A percentile compares a stretch with the other conserved stretches of the same genome.
Evolutionary conservation across 2,113 vertebrate species (phyloP).

Genomic region (Chelonoidis abingdonii): DNA sequence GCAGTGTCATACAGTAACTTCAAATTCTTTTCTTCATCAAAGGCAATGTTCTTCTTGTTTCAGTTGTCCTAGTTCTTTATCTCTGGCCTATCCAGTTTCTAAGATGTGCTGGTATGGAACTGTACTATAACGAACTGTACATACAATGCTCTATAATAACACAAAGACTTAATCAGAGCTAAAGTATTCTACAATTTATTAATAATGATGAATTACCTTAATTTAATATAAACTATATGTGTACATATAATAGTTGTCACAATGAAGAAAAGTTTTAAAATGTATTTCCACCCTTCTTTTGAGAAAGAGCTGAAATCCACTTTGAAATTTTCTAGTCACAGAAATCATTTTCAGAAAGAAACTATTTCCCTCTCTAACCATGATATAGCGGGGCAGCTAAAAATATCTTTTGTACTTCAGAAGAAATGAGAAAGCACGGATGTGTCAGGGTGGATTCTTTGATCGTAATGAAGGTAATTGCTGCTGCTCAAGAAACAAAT

Average conservation of each 20-base stretch:
- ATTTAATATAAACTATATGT: neutral
- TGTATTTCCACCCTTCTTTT: neutral
- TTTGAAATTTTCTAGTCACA: neutral
- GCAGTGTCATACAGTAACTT: constrained; percentile 11
- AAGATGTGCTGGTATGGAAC: neutral
- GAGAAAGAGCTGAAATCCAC: neutral
- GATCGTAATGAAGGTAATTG: neutral
- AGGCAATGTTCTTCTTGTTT: neutral
- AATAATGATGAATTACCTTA: neutral
- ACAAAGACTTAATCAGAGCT: neutral
- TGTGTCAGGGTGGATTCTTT: neutral
- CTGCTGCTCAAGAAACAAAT: neutral
- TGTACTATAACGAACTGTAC: neutral
- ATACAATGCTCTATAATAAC: neutral
- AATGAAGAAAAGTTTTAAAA: neutral
- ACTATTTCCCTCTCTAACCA: neutral
- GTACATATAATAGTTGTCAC: neutral
- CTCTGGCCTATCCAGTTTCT: neutral
- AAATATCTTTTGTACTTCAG: neutral
- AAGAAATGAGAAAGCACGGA: neutral
- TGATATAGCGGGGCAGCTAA: neutral
- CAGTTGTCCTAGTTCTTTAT: neutral
- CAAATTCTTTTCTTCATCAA: neutral
- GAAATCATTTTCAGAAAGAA: neutral
- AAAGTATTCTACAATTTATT: neutral